phyloP scores from a whole-genome alignment of 2,888 invertebrate genomes.

The Gordius sp. region DNA sequence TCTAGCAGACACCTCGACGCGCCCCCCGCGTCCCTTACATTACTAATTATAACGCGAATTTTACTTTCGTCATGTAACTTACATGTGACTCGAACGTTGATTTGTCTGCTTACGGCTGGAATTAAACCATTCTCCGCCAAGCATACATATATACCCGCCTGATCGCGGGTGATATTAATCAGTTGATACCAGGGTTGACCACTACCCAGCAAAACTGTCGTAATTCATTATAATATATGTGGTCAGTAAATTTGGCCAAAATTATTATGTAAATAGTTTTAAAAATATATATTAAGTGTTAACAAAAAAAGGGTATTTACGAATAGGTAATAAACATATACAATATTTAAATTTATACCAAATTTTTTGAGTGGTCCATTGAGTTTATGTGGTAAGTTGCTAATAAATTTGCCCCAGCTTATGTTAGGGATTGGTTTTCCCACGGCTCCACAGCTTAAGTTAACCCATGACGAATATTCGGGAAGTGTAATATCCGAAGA shows the following conservation, averaged over 20 bases:
- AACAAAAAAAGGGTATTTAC: too few species aligned
- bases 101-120: slow-evolving; percentile 6
- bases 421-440: slow-evolving; percentile 1
- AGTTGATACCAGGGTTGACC: neutral
- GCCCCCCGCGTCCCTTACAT: too few species aligned
- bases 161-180: neutral
- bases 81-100: neutral
- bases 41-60: too few species aligned
- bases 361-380: neutral
- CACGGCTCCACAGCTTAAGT: neutral
- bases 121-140: neutral
- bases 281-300: too few species aligned
- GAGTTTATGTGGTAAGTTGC: neutral
- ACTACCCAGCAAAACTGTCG: neutral
- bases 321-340: neutral
- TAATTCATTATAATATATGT: too few species aligned
- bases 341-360: neutral
- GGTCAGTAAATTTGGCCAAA: too few species aligned
- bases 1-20: too few species aligned
- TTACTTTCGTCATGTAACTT: too few species aligned
- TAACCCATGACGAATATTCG: neutral
- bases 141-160: neutral
- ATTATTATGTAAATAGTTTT: too few species aligned
- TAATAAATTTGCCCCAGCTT: neutral
- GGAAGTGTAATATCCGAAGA: neutral